These are phyloP conservation scores for Aspiorhynchus laticeps DNA, from an alignment of 2,113 vertebrate genomes.

Conservation along the genomic window DNA sequence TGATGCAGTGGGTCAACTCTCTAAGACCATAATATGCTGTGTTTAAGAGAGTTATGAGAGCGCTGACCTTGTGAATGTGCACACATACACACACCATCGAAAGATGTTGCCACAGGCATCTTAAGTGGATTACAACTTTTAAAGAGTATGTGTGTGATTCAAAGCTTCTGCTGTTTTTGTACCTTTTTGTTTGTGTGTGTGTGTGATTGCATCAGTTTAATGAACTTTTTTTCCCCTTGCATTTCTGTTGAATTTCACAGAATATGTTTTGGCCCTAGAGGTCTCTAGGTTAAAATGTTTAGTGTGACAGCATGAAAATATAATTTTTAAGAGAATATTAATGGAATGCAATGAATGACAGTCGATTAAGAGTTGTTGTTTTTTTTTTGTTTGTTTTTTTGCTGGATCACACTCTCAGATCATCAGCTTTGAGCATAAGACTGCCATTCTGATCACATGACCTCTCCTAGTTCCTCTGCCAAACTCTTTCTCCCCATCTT, in stretches of 20 bases:
- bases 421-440: neutral
- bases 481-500: constrained; percentile 45
- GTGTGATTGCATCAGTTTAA: neutral
- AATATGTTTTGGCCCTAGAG: neutral
- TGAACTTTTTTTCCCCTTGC: neutral
- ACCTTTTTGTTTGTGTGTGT: constrained; percentile 58
- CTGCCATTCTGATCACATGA: constrained; percentile 19
- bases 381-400: neutral
- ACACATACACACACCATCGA: neutral
- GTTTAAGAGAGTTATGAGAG: constrained; percentile 14
- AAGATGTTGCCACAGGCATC: constrained; percentile 61
- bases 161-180: constrained; percentile 73
- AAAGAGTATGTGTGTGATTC: constrained; percentile 67
- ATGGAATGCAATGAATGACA: neutral
- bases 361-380: neutral
- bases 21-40: neutral
- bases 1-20: neutral
- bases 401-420: neutral
- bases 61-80: constrained; percentile 25
- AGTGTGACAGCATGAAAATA: neutral
- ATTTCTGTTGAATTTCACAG: neutral
- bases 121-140: constrained; percentile 81
- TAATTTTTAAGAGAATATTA: neutral
- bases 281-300: constrained; percentile 4
- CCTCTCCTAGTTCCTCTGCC: constrained; percentile 4